Evolutionary conservation across 2,888 invertebrate species (phyloP).

Genomic region (Lymantria monacha): DNA sequence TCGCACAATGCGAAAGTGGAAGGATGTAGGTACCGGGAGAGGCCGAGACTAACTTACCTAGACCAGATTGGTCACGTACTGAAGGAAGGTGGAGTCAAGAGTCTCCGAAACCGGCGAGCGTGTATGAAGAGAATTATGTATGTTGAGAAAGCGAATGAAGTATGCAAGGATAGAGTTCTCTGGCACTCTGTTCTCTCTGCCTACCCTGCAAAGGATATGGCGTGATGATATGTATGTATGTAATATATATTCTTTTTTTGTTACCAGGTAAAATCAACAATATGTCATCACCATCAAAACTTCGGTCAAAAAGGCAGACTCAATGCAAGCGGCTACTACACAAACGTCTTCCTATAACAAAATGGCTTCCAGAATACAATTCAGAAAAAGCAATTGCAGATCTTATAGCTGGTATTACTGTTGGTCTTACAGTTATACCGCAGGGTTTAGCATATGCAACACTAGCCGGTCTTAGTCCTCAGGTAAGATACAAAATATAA

Average conservation of each 20-base stretch:
- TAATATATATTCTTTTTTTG: conserved; percentile 19
- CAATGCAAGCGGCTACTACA: conserved; percentile 60
- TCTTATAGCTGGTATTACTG: conserved; percentile 94
- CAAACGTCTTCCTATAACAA: conserved; percentile 84
- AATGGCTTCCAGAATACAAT: conserved; percentile 90
- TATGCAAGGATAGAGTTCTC: no score
- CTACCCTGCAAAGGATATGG: no score
- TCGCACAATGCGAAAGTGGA: no score
- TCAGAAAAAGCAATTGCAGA: conserved; percentile 90
- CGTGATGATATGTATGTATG: no score
- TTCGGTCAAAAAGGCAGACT: conserved; percentile 63
- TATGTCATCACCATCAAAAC: conserved; percentile 75
- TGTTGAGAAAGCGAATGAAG: no score
- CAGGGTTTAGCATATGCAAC: conserved; percentile 96
- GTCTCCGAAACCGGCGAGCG: no score
- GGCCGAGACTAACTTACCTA: no score
- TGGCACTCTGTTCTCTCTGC: no score
- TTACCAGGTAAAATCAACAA: conserved; percentile 33
- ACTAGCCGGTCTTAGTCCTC: conserved; percentile 92
- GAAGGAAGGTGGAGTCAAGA: no score
- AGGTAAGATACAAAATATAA: conserved; percentile 79
- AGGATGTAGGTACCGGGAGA: no score
- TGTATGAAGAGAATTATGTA: no score
- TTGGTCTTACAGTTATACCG: conserved; percentile 95
- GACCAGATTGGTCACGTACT: no score